These are phyloP conservation scores for Subanguina moxae DNA, from an alignment of 1,140 invertebrate species.

Conservation along the genomic window DNA sequence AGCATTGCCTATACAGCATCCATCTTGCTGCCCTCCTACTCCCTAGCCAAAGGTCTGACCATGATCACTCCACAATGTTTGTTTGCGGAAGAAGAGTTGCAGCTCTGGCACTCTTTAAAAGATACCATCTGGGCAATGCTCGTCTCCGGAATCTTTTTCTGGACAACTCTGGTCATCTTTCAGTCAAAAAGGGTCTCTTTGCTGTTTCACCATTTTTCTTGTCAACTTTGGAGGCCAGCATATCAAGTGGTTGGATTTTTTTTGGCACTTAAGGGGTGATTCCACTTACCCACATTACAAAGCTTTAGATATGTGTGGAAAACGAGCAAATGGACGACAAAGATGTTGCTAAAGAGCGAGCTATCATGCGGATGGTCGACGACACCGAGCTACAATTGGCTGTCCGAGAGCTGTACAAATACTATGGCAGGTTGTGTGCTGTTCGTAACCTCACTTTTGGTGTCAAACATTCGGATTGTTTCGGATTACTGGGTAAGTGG, in stretches of 20 bases:
- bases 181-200: constrained; percentile 31
- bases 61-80: constrained; percentile 11
- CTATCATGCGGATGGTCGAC: neutral
- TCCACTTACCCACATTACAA: no score
- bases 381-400: constrained; percentile 29
- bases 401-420: constrained; percentile 40
- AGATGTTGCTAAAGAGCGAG: constrained; percentile 39
- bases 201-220: neutral
- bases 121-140: constrained; percentile 17
- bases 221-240: neutral
- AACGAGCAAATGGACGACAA: constrained; percentile 33
- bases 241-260: neutral
- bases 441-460: constrained; percentile 46
- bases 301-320: neutral
- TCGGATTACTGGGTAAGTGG: constrained; percentile 51
- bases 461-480: constrained; percentile 40
- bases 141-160: constrained; percentile 41
- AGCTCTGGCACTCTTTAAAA: neutral
- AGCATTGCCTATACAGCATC: constrained; percentile 10
- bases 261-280: no score
- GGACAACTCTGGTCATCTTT: constrained; percentile 27
- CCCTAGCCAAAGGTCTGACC: constrained; percentile 20
- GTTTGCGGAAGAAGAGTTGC: constrained; percentile 5
- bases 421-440: constrained; percentile 40
- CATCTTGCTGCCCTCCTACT: constrained; percentile 28